These are phyloP conservation scores for Lagopus leucura DNA, from an alignment of 2,113 vertebrate genomes.

Conservation along the genomic window DNA sequence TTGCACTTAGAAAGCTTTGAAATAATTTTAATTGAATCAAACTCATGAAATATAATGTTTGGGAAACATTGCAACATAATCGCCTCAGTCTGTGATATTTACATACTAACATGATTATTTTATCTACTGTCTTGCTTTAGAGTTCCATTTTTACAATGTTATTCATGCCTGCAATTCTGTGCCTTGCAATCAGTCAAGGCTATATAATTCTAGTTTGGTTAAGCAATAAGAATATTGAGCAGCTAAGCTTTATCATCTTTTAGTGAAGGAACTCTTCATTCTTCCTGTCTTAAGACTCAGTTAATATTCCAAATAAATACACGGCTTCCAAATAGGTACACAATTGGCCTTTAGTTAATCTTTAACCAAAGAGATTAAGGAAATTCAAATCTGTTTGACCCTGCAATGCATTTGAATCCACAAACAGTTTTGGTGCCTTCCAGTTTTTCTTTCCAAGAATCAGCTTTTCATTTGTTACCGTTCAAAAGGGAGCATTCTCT, in stretches of 20 bases:
- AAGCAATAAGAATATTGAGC: constrained; percentile 32
- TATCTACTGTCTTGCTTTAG: not conserved
- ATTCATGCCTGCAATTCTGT: not conserved
- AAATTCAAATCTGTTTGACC: constrained; percentile 14
- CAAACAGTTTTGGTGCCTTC: not conserved
- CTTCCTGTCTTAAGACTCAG: constrained; percentile 13
- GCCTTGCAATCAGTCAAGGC: not conserved
- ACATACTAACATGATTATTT: not conserved
- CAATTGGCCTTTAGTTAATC: constrained; percentile 23
- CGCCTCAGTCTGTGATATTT: constrained; percentile 28
- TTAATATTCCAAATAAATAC: constrained; percentile 52
- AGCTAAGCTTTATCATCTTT: constrained; percentile 32
- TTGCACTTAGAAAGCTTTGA: constrained; percentile 52
- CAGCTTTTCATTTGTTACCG: not conserved
- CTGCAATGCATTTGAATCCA: not conserved
- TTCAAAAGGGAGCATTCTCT: not conserved
- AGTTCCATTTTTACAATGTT: not conserved
- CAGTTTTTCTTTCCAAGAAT: not conserved
- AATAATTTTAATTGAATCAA: constrained; percentile 65
- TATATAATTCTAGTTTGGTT: constrained; percentile 21
- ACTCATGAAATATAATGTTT: constrained; percentile 26
- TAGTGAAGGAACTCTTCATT: constrained; percentile 17
- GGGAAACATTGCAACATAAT: not conserved
- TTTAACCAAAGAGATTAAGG: not conserved
- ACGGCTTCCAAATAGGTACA: constrained; percentile 1